Conservation (phyloP, 2,797 vertebrate species). For the Tapirus indicus region DNA sequence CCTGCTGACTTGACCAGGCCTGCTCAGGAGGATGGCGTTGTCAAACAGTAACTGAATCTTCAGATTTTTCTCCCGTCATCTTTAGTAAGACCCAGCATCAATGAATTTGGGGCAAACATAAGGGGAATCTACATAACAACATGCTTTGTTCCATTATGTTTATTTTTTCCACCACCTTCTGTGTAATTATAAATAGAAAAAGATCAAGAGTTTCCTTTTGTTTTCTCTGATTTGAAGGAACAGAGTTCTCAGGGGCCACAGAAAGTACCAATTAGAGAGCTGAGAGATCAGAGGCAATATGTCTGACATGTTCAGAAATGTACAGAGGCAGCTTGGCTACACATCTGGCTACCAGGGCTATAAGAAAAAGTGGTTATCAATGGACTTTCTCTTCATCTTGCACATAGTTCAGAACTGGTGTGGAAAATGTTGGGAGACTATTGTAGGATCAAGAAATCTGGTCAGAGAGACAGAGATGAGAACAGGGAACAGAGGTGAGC, state of each 20-base stretch:
- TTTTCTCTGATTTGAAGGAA: neutral
- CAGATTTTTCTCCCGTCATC: conserved; percentile 47
- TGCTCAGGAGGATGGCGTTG: neutral
- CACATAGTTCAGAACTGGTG: neutral
- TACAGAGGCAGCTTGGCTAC: neutral
- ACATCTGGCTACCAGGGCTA: neutral
- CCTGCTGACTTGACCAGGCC: conserved; percentile 43
- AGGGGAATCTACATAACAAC: neutral
- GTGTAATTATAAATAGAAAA: conserved; percentile 32
- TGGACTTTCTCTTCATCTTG: neutral
- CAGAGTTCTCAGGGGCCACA: neutral
- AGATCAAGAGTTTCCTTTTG: neutral
- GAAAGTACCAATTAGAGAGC: neutral
- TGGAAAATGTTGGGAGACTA: neutral
- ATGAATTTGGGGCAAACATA: neutral
- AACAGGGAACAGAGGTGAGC: neutral
- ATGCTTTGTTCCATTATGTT: neutral
- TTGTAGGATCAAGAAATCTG: neutral
- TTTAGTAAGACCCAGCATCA: conserved; percentile 46
- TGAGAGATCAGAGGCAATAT: neutral
- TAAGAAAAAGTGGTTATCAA: neutral
- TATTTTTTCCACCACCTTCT: neutral
- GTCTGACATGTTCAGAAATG: neutral
- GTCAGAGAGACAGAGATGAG: neutral
- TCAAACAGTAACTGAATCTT: neutral